Evolutionary conservation across 2,888 invertebrate genomes (phyloP).

Genomic region (Pyrochroa serraticornis): DNA sequence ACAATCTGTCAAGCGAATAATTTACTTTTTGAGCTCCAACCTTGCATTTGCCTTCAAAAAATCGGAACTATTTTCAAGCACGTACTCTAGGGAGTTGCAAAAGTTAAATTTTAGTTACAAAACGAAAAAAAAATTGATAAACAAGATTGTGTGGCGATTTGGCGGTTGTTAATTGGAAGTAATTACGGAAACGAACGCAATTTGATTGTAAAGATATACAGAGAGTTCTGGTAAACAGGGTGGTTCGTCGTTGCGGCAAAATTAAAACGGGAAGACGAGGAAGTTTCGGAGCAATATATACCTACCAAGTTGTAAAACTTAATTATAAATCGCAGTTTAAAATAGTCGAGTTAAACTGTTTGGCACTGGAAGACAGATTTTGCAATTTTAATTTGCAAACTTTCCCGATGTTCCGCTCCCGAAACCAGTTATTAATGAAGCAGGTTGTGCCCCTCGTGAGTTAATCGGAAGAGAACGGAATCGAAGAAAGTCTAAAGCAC

Average conservation of each 20-base stretch:
- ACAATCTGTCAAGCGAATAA: constrained; percentile 12
- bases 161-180: neutral
- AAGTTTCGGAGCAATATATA: constrained; percentile 39
- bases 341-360: constrained; percentile 48
- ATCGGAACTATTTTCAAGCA: neutral
- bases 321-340: constrained; percentile 46
- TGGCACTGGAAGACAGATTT: constrained; percentile 48
- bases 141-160: too few relatives aligned
- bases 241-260: constrained; percentile 1
- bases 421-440: constrained; percentile 46
- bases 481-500: too few relatives aligned
- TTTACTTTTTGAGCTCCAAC: constrained; percentile 3
- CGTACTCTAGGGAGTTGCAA: too few relatives aligned
- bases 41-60: neutral
- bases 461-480: neutral
- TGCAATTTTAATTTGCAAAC: constrained; percentile 50
- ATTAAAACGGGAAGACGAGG: constrained; percentile 18
- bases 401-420: constrained; percentile 44
- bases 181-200: neutral
- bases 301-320: constrained; percentile 45
- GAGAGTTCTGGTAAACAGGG: constrained; percentile 13
- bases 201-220: too few relatives aligned
- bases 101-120: too few relatives aligned
- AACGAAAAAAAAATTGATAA: too few relatives aligned
- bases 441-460: constrained; percentile 35